A percentile compares a stretch with the other conserved stretches of the same genome.
Conservation (phyloP, 2,888 invertebrate genomes). For the Leptodirus hochenwartii region DNA sequence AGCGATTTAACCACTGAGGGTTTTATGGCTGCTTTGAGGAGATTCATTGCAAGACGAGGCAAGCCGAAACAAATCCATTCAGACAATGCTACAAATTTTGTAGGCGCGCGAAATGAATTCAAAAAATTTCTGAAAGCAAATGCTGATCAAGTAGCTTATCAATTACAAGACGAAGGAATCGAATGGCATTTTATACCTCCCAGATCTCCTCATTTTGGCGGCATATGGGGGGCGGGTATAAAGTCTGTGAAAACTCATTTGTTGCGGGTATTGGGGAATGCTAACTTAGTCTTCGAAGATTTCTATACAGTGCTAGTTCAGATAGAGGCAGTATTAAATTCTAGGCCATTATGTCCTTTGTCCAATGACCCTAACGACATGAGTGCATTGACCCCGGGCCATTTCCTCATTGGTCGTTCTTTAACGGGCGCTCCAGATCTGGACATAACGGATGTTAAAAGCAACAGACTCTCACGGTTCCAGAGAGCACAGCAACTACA, state of each 20-base stretch:
- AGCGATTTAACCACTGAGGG: constrained; percentile 5
- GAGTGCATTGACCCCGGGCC: constrained; percentile 16
- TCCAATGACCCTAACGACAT: constrained; percentile 13
- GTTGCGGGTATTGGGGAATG: constrained; percentile 1
- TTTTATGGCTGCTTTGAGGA: constrained; percentile 6
- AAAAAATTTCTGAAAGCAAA: no score
- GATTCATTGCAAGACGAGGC: constrained; percentile 2
- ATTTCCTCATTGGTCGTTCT: constrained; percentile 18
- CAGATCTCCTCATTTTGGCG: constrained; percentile 7
- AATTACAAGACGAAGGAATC: background rate
- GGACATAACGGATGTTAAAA: constrained; percentile 11
- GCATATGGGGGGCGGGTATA: constrained; percentile 7
- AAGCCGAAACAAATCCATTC: constrained; percentile 2
- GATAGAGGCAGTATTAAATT: constrained; percentile 8
- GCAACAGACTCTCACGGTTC: constrained; percentile 13
- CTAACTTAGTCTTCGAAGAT: constrained; percentile 4
- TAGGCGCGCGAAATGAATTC: constrained; percentile 5
- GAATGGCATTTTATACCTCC: constrained; percentile 7
- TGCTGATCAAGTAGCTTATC: background rate
- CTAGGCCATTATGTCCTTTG: constrained; percentile 5
- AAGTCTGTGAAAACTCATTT: constrained; percentile 6
- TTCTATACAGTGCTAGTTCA: constrained; percentile 7
- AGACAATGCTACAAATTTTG: constrained; percentile 6
- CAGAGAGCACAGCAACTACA: constrained; percentile 11
- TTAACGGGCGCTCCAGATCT: constrained; percentile 15